Evolutionary conservation across 2,797 vertebrate species (phyloP), one percentile per base, ranked within the genome.

Genomic region (Triplophysa yarkandensis): DNA sequence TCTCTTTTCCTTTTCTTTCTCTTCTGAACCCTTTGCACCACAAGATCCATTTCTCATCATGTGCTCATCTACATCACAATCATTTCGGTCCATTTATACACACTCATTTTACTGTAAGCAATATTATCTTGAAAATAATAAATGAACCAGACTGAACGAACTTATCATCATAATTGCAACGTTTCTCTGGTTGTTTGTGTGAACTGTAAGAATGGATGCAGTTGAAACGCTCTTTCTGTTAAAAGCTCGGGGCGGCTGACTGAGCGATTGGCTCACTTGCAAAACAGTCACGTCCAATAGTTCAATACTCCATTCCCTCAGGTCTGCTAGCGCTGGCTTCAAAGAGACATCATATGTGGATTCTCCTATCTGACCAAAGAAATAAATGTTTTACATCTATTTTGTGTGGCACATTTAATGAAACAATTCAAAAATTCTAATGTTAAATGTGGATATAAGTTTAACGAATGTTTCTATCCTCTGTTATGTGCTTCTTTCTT

Each of bases 21-120:
- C 77, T 74, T 46, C 71, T 81, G 65, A 71, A 82, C 89, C 87
- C 75, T 82, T 81, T 85, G 83, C 79, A 81, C 86, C 82, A 85
- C 84, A 83, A 86, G 85, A 86, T 86, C 83, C 83, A 81, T 85
- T 87, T 82, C 78, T 62, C 68, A 67, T 68, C 83, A 81, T 85
- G 78, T 80, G 78, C 83, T 55, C 86, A 83, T 87, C 84, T 87
- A 87, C 85, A 88, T 83, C 66, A 69, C 25, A 77, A 46, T 60
- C 11, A 71, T 68, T 65, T 78, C 41, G 58, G 50, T 30, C 28
- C 65, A 62, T 54, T 60, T 68, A 62, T 60, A 13, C 46, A 52
- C 23, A 27, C 23, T 48, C 58, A 14, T 41, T 61, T 68, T 13
- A 61, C 32, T 44, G 48, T 55, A 66, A n/a, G 39, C 62, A 36